Conservation (phyloP, 2,888 invertebrate genomes). For the Ennomos quercinarius region DNA sequence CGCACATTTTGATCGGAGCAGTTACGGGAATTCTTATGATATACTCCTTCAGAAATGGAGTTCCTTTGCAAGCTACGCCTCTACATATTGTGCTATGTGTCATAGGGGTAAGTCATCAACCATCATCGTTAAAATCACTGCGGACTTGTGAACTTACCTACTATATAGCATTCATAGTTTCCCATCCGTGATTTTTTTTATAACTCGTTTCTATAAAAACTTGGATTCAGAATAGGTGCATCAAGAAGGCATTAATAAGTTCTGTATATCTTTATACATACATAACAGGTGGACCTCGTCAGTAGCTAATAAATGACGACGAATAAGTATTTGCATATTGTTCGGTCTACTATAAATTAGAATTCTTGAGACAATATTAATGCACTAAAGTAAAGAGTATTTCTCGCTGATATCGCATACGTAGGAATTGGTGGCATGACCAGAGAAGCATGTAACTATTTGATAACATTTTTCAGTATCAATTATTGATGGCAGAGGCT, state of each 20-base stretch:
- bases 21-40: conserved; percentile 52
- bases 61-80: conserved; percentile 53
- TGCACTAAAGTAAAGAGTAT: no score
- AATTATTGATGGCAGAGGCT: conserved; percentile 61
- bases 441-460: not conserved
- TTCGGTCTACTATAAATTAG: no score
- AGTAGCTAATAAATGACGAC: no score
- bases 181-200: no score
- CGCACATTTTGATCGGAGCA: conserved; percentile 60
- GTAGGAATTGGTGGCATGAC: not conserved
- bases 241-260: no score
- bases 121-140: not conserved
- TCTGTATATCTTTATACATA: not conserved
- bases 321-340: no score
- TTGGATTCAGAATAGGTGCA: not conserved
- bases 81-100: conserved; percentile 65
- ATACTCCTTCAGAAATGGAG: conserved; percentile 53
- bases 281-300: not conserved
- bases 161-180: no score
- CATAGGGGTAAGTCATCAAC: conserved; percentile 60
- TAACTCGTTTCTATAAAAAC: not conserved
- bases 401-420: not conserved
- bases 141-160: no score
- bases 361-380: no score
- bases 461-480: conserved; percentile 51